Percentiles rank a stretch among this genome's conserved stretches.
Conservation (phyloP, 2,888 invertebrate species). For the Conomelus anceps region DNA sequence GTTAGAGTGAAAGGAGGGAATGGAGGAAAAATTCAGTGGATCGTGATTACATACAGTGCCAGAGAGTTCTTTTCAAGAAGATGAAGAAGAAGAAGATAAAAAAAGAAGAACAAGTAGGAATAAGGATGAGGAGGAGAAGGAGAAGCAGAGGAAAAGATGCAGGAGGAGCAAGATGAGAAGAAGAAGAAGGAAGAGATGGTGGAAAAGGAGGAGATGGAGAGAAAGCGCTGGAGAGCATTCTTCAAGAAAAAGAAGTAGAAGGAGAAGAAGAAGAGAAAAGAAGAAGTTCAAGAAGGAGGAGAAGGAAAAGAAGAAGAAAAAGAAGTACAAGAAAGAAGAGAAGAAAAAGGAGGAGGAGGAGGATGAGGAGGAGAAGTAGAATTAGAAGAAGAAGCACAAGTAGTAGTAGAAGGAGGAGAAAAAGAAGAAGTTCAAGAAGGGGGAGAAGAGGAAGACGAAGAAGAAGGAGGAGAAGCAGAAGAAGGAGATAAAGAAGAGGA, state of each 20-base stretch:
- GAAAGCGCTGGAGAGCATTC: too few relatives aligned
- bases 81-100: not conserved
- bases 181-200: too few relatives aligned
- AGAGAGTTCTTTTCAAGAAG: not conserved
- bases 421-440: too few relatives aligned
- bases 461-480: too few relatives aligned
- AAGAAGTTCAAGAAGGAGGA: not conserved
- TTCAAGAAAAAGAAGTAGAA: too few relatives aligned
- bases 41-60: not conserved
- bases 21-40: not conserved
- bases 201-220: too few relatives aligned
- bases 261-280: not conserved
- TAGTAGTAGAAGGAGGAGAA: too few relatives aligned
- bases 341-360: too few relatives aligned
- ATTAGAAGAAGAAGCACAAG: too few relatives aligned
- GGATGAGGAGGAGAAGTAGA: too few relatives aligned
- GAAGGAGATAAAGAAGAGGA: too few relatives aligned
- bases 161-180: not conserved
- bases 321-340: not conserved
- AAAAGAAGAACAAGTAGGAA: not conserved
- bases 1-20: not conserved
- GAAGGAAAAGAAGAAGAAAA: not conserved
- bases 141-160: not conserved
- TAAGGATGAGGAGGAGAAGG: not conserved
- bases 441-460: too few relatives aligned